These are phyloP conservation scores for Tiliqua scincoides DNA, from an alignment of 2,113 vertebrate species.

Conservation along the genomic window DNA sequence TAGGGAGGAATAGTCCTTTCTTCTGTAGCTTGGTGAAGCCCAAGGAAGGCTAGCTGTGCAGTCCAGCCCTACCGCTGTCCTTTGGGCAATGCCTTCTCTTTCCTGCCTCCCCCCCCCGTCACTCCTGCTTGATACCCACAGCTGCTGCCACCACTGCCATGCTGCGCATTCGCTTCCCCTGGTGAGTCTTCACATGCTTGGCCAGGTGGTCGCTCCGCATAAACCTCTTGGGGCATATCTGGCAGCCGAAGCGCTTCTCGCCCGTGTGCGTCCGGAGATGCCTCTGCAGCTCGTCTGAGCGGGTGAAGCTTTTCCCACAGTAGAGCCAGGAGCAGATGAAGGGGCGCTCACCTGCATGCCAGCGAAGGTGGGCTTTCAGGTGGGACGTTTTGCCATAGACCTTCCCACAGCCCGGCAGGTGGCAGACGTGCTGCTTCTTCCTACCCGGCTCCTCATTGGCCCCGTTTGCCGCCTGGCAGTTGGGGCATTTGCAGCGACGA, in stretches of 20 bases:
- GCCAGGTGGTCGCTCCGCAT: slow-evolving; percentile 89
- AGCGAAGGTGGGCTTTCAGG: slow-evolving; percentile 88
- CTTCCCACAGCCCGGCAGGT: slow-evolving; percentile 87
- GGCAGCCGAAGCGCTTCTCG: slow-evolving; percentile 87
- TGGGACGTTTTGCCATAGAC: slow-evolving; percentile 91
- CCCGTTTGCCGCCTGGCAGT: slow-evolving; percentile 80
- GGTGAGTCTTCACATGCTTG: slow-evolving; percentile 88
- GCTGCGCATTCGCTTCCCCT: slow-evolving; percentile 76
- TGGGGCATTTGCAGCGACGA: slow-evolving; percentile 85
- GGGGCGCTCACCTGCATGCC: slow-evolving; percentile 87
- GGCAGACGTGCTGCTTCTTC: slow-evolving; percentile 87
- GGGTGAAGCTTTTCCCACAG: slow-evolving; percentile 88
- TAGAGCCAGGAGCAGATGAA: slow-evolving; percentile 91
- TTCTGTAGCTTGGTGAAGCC: no score
- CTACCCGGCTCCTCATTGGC: slow-evolving; percentile 76
- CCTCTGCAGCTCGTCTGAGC: slow-evolving; percentile 86
- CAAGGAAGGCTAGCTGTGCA: no score
- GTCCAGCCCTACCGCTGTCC: no score
- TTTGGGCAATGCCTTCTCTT: not conserved
- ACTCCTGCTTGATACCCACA: slow-evolving; percentile 78
- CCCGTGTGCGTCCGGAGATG: slow-evolving; percentile 89
- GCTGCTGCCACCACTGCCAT: slow-evolving; percentile 69
- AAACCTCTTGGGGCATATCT: slow-evolving; percentile 86
- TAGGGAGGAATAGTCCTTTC: no score
- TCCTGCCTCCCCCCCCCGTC: not conserved